phyloP scores from a whole-genome alignment of 2,113 vertebrate species.

The Eonycteris spelaea region DNA sequence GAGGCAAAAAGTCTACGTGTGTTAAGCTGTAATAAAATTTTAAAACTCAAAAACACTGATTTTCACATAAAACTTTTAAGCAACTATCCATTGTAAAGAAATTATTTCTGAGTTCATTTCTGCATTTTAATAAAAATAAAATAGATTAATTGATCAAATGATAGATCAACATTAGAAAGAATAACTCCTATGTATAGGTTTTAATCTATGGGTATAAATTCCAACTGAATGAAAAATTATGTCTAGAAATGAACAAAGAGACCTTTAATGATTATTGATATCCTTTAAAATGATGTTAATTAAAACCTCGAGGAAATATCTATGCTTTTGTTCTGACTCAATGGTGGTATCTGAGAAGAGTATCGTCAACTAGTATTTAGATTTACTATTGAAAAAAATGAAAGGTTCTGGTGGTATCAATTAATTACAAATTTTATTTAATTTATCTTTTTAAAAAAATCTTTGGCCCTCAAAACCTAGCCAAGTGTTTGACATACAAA shows the following conservation, averaged over 20 bases:
- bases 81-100: neutral
- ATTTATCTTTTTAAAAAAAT: neutral
- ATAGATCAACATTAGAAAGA: neutral
- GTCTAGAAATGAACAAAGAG: neutral
- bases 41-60: neutral
- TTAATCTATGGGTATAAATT: neutral
- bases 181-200: neutral
- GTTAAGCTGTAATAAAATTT: neutral
- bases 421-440: neutral
- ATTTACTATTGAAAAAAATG: neutral
- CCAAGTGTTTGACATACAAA: neutral
- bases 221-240: neutral
- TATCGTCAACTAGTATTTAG: neutral
- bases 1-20: neutral
- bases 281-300: neutral
- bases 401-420: neutral
- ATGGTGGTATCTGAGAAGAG: neutral
- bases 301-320: neutral
- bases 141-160: neutral
- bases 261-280: neutral
- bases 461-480: neutral
- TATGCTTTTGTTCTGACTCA: neutral
- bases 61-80: neutral
- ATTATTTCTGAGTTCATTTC: neutral
- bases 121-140: neutral